Percentiles rank a stretch among this genome's conserved stretches.
phyloP scores from a whole-genome alignment of 1,140 invertebrate genomes.

The Bombus cullumanus region DNA sequence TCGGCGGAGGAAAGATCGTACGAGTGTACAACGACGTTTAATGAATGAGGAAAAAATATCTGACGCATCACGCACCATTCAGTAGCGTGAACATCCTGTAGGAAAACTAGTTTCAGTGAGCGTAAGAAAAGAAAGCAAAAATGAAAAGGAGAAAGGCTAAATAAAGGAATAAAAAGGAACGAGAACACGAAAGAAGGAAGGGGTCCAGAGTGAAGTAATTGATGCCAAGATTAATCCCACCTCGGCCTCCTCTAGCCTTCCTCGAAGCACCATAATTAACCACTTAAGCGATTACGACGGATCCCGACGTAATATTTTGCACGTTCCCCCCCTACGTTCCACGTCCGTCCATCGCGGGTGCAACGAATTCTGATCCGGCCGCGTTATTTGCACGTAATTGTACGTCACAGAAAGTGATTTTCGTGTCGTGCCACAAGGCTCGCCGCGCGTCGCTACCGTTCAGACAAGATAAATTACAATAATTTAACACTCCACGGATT shows the following conservation, averaged over 20 bases:
- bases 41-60: constrained; percentile 26
- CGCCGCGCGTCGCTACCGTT: constrained; percentile 36
- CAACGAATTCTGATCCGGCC: constrained; percentile 58
- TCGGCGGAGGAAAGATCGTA: not conserved
- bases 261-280: constrained; percentile 77
- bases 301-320: constrained; percentile 71
- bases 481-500: constrained; percentile 49
- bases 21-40: constrained; percentile 10
- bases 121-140: constrained; percentile 44
- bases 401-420: constrained; percentile 49
- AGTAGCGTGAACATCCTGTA: not conserved
- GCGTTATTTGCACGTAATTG: constrained; percentile 49
- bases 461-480: constrained; percentile 49
- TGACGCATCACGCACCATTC: constrained; percentile 44
- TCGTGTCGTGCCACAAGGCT: constrained; percentile 22
- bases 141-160: constrained; percentile 31
- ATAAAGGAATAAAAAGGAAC: constrained; percentile 50
- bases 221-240: constrained; percentile 76
- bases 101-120: constrained; percentile 59
- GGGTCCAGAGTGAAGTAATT: constrained; percentile 67
- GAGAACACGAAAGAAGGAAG: constrained; percentile 46
- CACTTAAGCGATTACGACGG: constrained; percentile 78
- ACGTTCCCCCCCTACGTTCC: constrained; percentile 23
- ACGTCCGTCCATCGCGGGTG: constrained; percentile 26
- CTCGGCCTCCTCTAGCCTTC: constrained; percentile 68